Conservation (phyloP, 1,140 invertebrate genomes). For the Psilanteris sp. region DNA sequence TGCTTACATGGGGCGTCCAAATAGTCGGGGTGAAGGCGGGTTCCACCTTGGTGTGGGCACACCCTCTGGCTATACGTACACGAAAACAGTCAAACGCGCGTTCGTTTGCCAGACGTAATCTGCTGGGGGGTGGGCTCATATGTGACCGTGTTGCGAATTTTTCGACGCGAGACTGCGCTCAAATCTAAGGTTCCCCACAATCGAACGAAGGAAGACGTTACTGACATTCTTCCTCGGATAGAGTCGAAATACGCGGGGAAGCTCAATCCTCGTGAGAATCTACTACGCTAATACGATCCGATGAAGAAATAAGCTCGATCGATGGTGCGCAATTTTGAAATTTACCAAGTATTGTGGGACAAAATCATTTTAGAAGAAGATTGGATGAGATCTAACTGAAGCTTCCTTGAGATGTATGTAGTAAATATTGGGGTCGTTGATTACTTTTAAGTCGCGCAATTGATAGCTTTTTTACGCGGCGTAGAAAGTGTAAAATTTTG, state of each 20-base stretch:
- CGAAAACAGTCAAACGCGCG: conserved; percentile 56
- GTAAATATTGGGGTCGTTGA: conserved; percentile 9
- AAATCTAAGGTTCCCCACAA: conserved; percentile 17
- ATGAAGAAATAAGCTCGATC: conserved; percentile 40
- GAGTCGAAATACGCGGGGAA: conserved; percentile 43
- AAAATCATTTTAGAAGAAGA: conserved; percentile 20
- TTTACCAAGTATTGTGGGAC: conserved; percentile 29
- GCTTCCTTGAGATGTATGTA: neutral
- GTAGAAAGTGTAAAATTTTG: too few relatives aligned
- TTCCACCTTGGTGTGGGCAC: conserved; percentile 56
- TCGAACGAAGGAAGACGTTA: conserved; percentile 12
- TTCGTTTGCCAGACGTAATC: conserved; percentile 32
- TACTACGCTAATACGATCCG: conserved; percentile 39
- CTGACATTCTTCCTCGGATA: conserved; percentile 24
- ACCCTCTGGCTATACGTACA: conserved; percentile 60
- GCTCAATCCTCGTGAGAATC: conserved; percentile 71
- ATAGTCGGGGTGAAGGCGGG: conserved; percentile 69
- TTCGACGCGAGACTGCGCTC: conserved; percentile 26
- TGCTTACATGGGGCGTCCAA: conserved; percentile 72
- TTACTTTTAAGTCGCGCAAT: neutral
- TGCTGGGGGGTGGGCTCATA: conserved; percentile 32
- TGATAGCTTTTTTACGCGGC: too few relatives aligned
- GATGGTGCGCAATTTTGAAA: conserved; percentile 43
- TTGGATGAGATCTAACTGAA: conserved; percentile 22
- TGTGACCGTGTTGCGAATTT: conserved; percentile 62